Percentiles rank a stretch among this genome's conserved stretches.
Evolutionary conservation across 2,113 vertebrate genomes (phyloP).

Genomic region (Coracopsis vasa): DNA sequence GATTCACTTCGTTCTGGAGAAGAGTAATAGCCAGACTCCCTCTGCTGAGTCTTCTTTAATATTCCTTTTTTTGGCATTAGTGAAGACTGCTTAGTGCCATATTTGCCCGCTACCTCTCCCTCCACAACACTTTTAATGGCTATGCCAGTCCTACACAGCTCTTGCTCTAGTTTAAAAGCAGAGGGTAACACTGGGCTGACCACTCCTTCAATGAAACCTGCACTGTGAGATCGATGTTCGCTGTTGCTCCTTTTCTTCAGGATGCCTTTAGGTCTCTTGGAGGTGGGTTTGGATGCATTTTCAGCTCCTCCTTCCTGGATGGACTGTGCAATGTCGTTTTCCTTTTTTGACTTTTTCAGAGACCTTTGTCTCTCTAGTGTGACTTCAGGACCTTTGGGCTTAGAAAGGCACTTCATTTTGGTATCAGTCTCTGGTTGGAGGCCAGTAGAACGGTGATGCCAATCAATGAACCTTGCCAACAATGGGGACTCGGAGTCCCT

Average conservation of each 20-base stretch:
- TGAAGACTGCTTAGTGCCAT: slow-evolving; percentile 78
- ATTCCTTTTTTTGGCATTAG: slow-evolving; percentile 96
- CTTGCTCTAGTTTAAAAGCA: slow-evolving; percentile 77
- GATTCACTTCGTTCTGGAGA: slow-evolving; percentile 96
- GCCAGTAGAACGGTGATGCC: slow-evolving; percentile 87
- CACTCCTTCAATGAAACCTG: slow-evolving; percentile 81
- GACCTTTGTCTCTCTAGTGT: slow-evolving; percentile 83
- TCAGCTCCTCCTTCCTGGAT: slow-evolving; percentile 73
- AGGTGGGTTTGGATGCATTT: slow-evolving; percentile 79
- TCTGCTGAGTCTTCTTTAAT: slow-evolving; percentile 93
- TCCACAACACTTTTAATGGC: slow-evolving; percentile 72
- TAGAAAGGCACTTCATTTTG: slow-evolving; percentile 77
- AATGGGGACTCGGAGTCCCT: slow-evolving; percentile 87
- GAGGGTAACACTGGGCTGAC: slow-evolving; percentile 69
- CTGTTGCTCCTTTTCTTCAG: slow-evolving; percentile 89
- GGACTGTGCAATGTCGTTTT: slow-evolving; percentile 84
- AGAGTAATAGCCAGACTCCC: slow-evolving; percentile 96
- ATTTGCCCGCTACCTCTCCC: slow-evolving; percentile 64
- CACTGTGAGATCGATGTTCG: slow-evolving; percentile 86
- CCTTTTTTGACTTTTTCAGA: slow-evolving; percentile 93
- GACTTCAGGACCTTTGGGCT: slow-evolving; percentile 74
- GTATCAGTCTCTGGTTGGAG: slow-evolving; percentile 73
- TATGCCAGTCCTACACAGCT: slow-evolving; percentile 63
- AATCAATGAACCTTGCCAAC: slow-evolving; percentile 92
- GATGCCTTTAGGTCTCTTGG: slow-evolving; percentile 96